Base-by-base conservation (phyloP, 2,888 invertebrate genomes). In the Pachliopta kotzebuea region DNA sequence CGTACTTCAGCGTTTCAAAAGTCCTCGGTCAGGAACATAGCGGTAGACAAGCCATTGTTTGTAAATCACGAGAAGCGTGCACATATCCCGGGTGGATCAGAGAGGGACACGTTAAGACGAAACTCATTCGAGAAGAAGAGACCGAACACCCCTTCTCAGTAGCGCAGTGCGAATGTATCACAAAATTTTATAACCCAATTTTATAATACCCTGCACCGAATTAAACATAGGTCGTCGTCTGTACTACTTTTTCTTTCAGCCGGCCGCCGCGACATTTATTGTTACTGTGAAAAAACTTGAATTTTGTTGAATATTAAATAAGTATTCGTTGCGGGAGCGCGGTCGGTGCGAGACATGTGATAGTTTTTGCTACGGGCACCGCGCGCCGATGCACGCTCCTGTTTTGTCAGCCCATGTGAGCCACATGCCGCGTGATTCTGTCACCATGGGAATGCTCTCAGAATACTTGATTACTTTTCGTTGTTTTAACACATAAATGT, bases 21-120 rank as follows among this genome's bases (percentile, higher is more conserved):
- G 84, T 81, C 75, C 73, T 68, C 68, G 69, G 86, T 84, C 85
- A 81, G 80, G 72, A 74, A 88, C 88, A 85, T 79, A 81, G 84
- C 82, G 79, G 80, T 76, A 80, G 80, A 91, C 91, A 90, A 78
- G 85, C 88, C 76, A 92, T 91, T 92, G 91, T 91, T 90, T 92
- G 91, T 89, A 88, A 91, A 91, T 92, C 75, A 72, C 76, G 78
- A 76, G 80, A 74, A 79, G 76, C 77, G 75, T 77, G 78, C 78
- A 81, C 77, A 82, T 79, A 79, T 79, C 71, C 74, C 70, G 74
- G 72, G 76, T 70, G 64, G 76, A 72, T 74, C 73, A 70, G 68
- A 65, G 56, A 57, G 64, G 52, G 62, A 67, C 37, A 60, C 59
- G 58, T 65, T 60, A 63, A 59, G 29, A 23, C 57, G 60, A 54